A percentile compares a stretch with the other conserved stretches of the same genome.
phyloP scores from a whole-genome alignment of 2,888 invertebrate genomes.

The Trilocha varians region DNA sequence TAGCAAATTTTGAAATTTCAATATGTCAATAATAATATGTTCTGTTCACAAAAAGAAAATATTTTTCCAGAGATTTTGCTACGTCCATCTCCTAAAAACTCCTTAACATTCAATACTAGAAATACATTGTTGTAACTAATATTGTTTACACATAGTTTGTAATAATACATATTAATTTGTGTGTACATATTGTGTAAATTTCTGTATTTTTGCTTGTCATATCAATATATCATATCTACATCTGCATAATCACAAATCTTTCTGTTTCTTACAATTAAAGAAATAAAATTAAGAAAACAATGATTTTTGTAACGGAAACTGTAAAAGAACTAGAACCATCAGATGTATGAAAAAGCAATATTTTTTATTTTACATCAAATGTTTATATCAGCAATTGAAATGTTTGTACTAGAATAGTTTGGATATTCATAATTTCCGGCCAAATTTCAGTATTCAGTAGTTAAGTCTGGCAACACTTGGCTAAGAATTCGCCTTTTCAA shows the following conservation, averaged over 20 bases:
- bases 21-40: no score
- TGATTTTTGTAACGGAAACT: no score
- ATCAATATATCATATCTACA: conserved; percentile 18
- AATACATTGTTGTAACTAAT: no score
- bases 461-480: not conserved
- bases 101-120: no score
- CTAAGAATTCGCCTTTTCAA: not conserved
- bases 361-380: not conserved
- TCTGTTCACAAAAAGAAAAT: no score
- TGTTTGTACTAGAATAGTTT: conserved; percentile 3
- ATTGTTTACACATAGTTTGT: conserved; percentile 25
- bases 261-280: not conserved
- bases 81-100: no score
- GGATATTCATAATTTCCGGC: conserved; percentile 32
- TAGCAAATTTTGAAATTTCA: not conserved
- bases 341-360: no score
- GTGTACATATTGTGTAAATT: conserved; percentile 55
- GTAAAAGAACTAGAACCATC: no score
- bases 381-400: not conserved
- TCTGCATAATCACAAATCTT: conserved; percentile 6
- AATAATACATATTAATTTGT: conserved; percentile 24
- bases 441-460: conserved; percentile 27
- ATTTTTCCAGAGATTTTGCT: no score
- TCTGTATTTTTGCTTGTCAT: conserved; percentile 18
- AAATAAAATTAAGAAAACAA: not conserved